Evolutionary conservation across 2,888 invertebrate species (phyloP).

Genomic region (Leucophenga montana): DNA sequence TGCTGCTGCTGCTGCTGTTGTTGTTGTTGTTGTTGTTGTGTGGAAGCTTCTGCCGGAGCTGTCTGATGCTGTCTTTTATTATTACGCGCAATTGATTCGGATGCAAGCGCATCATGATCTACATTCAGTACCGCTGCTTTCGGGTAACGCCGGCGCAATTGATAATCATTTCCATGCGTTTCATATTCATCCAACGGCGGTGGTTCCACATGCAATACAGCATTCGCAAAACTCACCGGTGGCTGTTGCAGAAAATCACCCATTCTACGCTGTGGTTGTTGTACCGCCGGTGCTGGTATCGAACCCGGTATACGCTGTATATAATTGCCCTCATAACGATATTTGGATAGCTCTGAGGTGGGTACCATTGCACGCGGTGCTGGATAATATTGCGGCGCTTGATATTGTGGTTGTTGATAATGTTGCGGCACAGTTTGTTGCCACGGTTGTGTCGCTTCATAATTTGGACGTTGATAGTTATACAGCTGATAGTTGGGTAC

Average conservation of each 20-base stretch:
- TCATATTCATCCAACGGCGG: conserved; percentile 31
- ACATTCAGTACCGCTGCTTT: conserved; percentile 11
- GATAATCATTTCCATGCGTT: conserved; percentile 18
- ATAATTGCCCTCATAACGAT: conserved; percentile 61
- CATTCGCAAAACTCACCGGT: conserved; percentile 54
- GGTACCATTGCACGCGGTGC: conserved; percentile 45
- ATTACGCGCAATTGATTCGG: neutral
- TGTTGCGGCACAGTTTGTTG: conserved; percentile 17
- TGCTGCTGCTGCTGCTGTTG: conserved; percentile 41
- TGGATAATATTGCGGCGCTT: conserved; percentile 45
- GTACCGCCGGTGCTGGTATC: conserved; percentile 19
- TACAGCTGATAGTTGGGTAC: conserved; percentile 42
- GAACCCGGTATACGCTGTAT: conserved; percentile 41
- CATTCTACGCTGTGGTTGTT: conserved; percentile 40
- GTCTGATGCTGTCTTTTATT: neutral
- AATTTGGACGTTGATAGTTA: conserved; percentile 50
- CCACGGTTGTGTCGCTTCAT: conserved; percentile 40
- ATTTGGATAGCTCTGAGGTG: conserved; percentile 53
- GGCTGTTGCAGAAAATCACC: conserved; percentile 46
- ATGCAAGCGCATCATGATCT: conserved; percentile 25
- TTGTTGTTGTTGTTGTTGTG: neutral
- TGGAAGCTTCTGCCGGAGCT: neutral
- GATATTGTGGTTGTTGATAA: conserved; percentile 42
- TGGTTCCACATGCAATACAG: conserved; percentile 54
- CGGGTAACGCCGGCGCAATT: conserved; percentile 51